Percentiles rank a stretch among this genome's conserved stretches.
Conservation (phyloP, 2,113 vertebrate species). For the Oplegnathus fasciatus region DNA sequence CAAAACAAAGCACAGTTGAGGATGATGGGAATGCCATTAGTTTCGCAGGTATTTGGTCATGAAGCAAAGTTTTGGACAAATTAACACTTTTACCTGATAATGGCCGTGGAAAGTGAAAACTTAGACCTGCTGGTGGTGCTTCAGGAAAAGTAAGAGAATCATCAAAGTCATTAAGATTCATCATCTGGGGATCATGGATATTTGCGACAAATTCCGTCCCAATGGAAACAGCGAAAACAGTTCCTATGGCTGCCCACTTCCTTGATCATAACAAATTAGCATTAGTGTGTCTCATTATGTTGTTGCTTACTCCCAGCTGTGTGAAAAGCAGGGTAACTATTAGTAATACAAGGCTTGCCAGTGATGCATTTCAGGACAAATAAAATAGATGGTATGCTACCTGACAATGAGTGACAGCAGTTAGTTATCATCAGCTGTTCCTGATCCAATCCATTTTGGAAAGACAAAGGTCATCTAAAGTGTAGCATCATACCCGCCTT, state of each 20-base stretch:
- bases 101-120: too few species aligned
- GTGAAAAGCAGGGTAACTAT: neutral
- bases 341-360: neutral
- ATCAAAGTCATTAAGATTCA: too few species aligned
- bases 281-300: neutral
- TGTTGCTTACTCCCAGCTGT: neutral
- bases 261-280: neutral
- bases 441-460: slow-evolving; percentile 9
- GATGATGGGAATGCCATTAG: too few species aligned
- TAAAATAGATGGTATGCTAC: neutral
- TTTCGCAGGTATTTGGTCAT: too few species aligned
- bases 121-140: too few species aligned
- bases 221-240: too few species aligned
- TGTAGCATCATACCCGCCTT: slow-evolving; percentile 1
- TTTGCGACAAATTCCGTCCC: too few species aligned
- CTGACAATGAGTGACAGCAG: slow-evolving; percentile 16
- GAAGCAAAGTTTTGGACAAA: too few species aligned
- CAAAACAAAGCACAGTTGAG: too few species aligned
- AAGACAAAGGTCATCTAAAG: slow-evolving; percentile 2
- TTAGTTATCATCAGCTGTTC: slow-evolving; percentile 17
- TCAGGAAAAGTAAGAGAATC: too few species aligned
- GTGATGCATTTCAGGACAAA: slow-evolving; percentile 9
- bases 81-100: too few species aligned
- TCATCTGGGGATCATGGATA: too few species aligned
- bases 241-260: neutral